These are phyloP conservation scores for Diacarnus erythraeanus DNA, from an alignment of 37 sponge, comb jelly and placozoan species.

Conservation along the genomic window DNA sequence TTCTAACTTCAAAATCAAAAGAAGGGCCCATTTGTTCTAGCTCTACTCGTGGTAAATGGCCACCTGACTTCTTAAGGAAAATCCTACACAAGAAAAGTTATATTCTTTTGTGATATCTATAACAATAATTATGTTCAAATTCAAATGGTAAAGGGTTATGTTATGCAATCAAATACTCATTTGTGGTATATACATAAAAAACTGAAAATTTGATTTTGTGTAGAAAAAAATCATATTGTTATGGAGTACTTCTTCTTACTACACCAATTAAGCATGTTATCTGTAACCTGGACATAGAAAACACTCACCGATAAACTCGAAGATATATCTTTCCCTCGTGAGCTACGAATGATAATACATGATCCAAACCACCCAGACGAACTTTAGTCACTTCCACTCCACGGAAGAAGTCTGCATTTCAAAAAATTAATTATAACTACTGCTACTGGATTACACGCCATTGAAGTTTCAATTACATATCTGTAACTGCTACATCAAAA, in stretches of 20 bases:
- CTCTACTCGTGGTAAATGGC: slow-evolving; percentile 73
- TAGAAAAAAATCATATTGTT: too few species aligned
- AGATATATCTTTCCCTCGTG: slow-evolving; percentile 64
- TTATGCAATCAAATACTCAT: too few species aligned
- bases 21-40: slow-evolving; percentile 95
- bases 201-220: too few species aligned
- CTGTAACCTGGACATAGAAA: too few species aligned
- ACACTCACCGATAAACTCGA: slow-evolving; percentile 74
- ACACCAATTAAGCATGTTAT: too few species aligned
- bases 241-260: background rate
- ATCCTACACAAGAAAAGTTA: slow-evolving; percentile 48
- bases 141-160: too few species aligned
- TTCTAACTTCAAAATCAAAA: slow-evolving; percentile 69
- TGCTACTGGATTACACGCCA: too few species aligned
- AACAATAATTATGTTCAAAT: too few species aligned
- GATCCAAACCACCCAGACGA: slow-evolving; percentile 80
- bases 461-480: background rate
- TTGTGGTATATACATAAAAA: too few species aligned
- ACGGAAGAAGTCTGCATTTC: slow-evolving; percentile 80
- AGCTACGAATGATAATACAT: slow-evolving; percentile 81
- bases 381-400: slow-evolving; percentile 62
- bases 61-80: slow-evolving; percentile 87
- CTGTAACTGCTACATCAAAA: background rate
- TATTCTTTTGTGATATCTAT: too few species aligned
- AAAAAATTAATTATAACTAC: too few species aligned